Evolutionary conservation across 1,140 invertebrate genomes (phyloP).

Genomic region (Palaemon carinicauda): DNA sequence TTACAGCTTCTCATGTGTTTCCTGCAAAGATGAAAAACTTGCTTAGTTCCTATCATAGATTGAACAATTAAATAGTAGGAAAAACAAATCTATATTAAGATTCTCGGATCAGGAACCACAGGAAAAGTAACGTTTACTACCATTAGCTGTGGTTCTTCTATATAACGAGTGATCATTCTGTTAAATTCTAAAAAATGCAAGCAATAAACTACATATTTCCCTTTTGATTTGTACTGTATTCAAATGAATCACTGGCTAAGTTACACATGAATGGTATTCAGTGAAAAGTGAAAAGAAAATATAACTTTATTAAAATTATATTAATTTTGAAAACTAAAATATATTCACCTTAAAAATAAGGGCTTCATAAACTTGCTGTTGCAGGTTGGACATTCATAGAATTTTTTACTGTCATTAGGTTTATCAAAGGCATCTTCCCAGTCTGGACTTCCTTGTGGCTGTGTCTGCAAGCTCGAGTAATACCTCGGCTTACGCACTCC

Average conservation of each 20-base stretch:
- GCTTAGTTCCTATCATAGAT: not conserved
- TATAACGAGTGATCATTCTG: too few species aligned
- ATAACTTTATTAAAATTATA: not conserved
- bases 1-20: conserved; percentile 54
- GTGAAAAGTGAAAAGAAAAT: too few species aligned
- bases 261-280: too few species aligned
- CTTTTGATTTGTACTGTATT: too few species aligned
- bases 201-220: too few species aligned
- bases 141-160: too few species aligned
- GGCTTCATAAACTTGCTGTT: conserved; percentile 55
- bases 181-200: too few species aligned
- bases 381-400: conserved; percentile 53
- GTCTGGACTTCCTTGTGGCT: not conserved
- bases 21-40: not conserved
- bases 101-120: too few species aligned
- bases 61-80: too few species aligned
- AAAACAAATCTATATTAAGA: too few species aligned
- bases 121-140: too few species aligned
- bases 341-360: conserved; percentile 44
- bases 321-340: not conserved
- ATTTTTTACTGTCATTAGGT: conserved; percentile 3
- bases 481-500: not conserved
- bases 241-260: too few species aligned
- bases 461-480: not conserved
- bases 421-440: not conserved